These are phyloP conservation scores for Diprion similis DNA, from an alignment of 1,140 invertebrate species.

Conservation along the genomic window DNA sequence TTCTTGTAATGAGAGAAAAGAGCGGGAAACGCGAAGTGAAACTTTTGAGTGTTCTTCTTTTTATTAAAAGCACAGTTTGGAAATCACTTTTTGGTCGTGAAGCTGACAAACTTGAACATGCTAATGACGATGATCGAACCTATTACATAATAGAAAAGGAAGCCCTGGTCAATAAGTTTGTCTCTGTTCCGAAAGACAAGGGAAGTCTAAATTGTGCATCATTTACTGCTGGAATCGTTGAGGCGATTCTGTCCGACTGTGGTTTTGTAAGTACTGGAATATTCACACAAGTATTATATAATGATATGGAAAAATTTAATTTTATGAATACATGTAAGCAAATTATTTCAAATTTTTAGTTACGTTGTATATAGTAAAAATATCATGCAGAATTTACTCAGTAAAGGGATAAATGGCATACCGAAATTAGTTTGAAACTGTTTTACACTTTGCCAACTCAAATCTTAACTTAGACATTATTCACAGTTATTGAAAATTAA, in stretches of 20 bases:
- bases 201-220: slow-evolving; percentile 97
- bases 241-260: slow-evolving; percentile 92
- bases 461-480: not conserved
- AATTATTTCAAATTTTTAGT: not conserved
- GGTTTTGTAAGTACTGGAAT: slow-evolving; percentile 86
- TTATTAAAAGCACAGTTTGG: slow-evolving; percentile 97
- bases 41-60: slow-evolving; percentile 92
- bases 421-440: too few species aligned
- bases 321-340: not conserved
- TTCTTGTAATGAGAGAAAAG: slow-evolving; percentile 92
- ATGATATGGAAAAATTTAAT: too few species aligned
- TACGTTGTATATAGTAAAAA: too few species aligned
- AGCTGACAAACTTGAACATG: slow-evolving; percentile 98
- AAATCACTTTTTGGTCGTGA: slow-evolving; percentile 98
- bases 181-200: slow-evolving; percentile 98
- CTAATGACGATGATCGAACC: slow-evolving; percentile 96
- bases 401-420: too few species aligned
- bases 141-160: slow-evolving; percentile 99
- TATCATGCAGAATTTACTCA: too few species aligned
- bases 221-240: slow-evolving; percentile 97
- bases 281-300: too few species aligned
- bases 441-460: too few species aligned
- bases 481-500: not conserved
- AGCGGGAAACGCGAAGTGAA: slow-evolving; percentile 96
- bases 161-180: slow-evolving; percentile 95